Percentiles rank a stretch among this genome's conserved stretches.
These are phyloP conservation scores for Rambutsinella grinnellia DNA, from an alignment of 2,888 invertebrate genomes.

Conservation along the genomic window DNA sequence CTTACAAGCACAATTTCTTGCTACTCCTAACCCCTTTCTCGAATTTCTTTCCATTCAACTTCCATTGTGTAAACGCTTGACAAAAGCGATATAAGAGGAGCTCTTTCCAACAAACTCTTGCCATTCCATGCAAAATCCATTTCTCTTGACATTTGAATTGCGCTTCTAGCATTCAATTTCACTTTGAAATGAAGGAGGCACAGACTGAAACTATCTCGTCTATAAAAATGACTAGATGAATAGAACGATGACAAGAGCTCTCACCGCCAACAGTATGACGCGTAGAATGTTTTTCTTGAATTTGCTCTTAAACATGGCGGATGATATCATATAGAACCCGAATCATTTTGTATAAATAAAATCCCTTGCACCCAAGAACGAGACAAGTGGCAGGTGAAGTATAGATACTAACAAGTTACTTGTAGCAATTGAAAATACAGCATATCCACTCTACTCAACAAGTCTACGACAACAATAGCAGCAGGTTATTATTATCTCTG, in stretches of 20 bases:
- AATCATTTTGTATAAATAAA: background rate
- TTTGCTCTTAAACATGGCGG: background rate
- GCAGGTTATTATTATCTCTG: constrained; percentile 46
- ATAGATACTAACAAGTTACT: background rate
- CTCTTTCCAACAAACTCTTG: no score
- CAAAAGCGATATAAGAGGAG: no score
- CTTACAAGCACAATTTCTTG: no score
- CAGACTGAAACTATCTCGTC: background rate
- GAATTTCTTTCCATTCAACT: no score
- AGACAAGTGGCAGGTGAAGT: background rate
- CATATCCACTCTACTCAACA: constrained; percentile 24
- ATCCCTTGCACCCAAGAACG: background rate
- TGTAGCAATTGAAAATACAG: constrained; percentile 8
- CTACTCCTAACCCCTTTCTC: no score
- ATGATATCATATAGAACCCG: background rate
- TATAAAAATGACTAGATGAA: no score
- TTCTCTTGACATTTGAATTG: background rate
- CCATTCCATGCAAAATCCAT: background rate
- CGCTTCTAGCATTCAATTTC: background rate
- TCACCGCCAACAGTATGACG: constrained; percentile 24
- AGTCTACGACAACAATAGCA: constrained; percentile 35
- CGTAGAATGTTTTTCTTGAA: background rate
- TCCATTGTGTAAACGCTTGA: no score
- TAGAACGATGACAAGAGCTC: constrained; percentile 28
- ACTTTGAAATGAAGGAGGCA: background rate